Percentiles rank a stretch among this genome's conserved stretches.
phyloP scores from a whole-genome alignment of 2,888 invertebrate genomes.

The Rhamphomyia laevipes region DNA sequence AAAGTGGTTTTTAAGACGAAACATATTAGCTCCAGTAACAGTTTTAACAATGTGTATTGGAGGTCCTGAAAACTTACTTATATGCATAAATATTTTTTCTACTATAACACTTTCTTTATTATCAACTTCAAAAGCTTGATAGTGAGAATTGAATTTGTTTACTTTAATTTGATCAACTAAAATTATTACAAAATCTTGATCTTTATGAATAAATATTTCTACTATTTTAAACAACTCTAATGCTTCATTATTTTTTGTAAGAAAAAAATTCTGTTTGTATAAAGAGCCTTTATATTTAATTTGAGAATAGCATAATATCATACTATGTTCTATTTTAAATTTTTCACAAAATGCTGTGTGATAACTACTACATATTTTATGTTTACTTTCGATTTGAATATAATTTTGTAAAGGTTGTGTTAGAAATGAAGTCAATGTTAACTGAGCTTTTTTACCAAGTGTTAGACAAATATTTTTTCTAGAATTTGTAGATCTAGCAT shows the following conservation, averaged over 20 bases:
- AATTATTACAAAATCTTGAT: not conserved
- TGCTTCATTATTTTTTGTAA: not conserved
- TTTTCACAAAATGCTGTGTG: not conserved
- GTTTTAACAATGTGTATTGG: not conserved
- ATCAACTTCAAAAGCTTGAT: not conserved
- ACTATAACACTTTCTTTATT: not conserved
- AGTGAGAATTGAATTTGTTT: not conserved
- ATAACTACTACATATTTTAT: not conserved
- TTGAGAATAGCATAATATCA: not conserved
- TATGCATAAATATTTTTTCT: not conserved
- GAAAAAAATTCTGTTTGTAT: not conserved
- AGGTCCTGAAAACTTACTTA: not conserved
- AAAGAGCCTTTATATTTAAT: not conserved
- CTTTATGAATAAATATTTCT: not conserved
- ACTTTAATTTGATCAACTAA: not conserved
- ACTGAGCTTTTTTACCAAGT: not conserved
- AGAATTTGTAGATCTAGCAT: not conserved
- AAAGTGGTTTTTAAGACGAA: not conserved
- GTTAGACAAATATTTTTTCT: not conserved
- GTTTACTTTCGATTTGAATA: not conserved
- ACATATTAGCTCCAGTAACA: not conserved
- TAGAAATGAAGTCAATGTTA: not conserved
- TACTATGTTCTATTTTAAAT: not conserved
- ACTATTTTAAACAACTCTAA: not conserved
- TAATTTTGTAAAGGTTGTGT: not conserved